Evolutionary conservation across 2,113 vertebrate genomes (phyloP), one percentile per base, ranked within the genome.

Genomic region (Galeopterus variegatus): DNA sequence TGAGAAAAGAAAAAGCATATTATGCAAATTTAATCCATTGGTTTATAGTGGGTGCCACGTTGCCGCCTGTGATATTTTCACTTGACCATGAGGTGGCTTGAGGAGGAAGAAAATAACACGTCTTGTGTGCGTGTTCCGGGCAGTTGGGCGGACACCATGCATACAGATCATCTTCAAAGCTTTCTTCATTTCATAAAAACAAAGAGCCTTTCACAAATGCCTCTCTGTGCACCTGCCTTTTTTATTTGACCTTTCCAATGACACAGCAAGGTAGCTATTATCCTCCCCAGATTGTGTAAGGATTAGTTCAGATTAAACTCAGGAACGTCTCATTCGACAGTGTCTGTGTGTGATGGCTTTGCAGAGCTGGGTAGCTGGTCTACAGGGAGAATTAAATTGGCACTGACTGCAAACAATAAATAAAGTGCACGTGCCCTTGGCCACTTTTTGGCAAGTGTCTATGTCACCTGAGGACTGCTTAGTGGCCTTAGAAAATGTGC

Each of bases 151-250:
- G 54, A 21, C 23, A 2, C 41, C 0, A 1, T 5, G 52, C 28
- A 26, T 24, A 13, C 0, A 1, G 28, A 26, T 9, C 6, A 12
- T 36, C 33, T 28, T n/a, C 1, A n/a, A 21, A 64, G 41, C 15
- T 8, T 17, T 33, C 14, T 72, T 14, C 14, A 3, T 18, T 28
- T 72, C 45, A n/a, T 23, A 33, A n/a, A 19, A 14, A 13, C 6
- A 13, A 48, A 70, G 1, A 36, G 76, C 26, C 18, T 45, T 81
- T 82, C 41, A 21, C 41, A 33, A 19, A 8, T 4, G 28, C 1
- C 2, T 19, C 21, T 1, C 54, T 0, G 15, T 1, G 0, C 7
- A 52, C 73, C 18, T 23, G 23, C 8, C 14, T 52, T 50, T 76
- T 18, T 8, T 45, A 0, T 76, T 9, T 48, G 54, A 48, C 28